phyloP scores from a whole-genome alignment of 1,140 invertebrate species.

The Samia ricini region DNA sequence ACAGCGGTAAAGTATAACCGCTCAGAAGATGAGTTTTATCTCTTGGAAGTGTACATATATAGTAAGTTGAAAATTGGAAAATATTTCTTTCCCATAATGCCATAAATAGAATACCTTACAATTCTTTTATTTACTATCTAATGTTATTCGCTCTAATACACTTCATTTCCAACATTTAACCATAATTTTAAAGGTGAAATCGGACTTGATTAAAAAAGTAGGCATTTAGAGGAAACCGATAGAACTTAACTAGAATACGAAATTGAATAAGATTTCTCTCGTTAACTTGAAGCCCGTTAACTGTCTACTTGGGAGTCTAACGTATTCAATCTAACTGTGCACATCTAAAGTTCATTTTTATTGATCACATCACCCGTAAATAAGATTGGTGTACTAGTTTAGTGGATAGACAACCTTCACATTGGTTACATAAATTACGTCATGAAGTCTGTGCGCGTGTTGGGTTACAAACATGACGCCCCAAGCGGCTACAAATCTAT shows the following conservation, averaged over 20 bases:
- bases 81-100: too few relatives aligned
- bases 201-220: constrained; percentile 13
- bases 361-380: constrained; percentile 16
- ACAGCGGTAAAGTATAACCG: too few relatives aligned
- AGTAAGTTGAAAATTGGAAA: too few relatives aligned
- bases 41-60: too few relatives aligned
- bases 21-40: too few relatives aligned
- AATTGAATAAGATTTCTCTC: constrained; percentile 22
- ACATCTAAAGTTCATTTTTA: constrained; percentile 13
- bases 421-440: constrained; percentile 75
- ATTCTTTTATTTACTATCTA: too few relatives aligned
- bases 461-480: constrained; percentile 61
- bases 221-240: constrained; percentile 16
- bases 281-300: constrained; percentile 5
- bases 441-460: constrained; percentile 50
- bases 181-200: constrained; percentile 10
- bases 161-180: background rate
- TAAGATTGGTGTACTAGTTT: constrained; percentile 14
- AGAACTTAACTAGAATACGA: constrained; percentile 23
- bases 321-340: background rate
- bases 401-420: constrained; percentile 54
- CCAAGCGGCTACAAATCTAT: constrained; percentile 64
- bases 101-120: too few relatives aligned
- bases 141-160: too few relatives aligned
- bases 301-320: constrained; percentile 5